Base-by-base conservation (phyloP, 1,140 invertebrate genomes). In the Anastrepha ludens region DNA sequence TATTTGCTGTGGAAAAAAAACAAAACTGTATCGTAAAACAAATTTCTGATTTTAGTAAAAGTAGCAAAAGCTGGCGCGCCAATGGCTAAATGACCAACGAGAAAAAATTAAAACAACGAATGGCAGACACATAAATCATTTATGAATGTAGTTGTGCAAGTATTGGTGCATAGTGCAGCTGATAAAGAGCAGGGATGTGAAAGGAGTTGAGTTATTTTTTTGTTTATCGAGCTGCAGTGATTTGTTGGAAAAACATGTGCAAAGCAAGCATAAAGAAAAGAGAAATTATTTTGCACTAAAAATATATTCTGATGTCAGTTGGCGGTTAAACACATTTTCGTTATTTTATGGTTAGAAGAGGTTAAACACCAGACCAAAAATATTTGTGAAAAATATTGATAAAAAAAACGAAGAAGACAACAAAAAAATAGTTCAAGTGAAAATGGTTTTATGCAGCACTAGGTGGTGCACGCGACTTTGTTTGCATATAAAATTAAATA, bases 121-220 rank as follows among this genome's bases (percentile, higher is more conserved):
- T 81, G 50, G 74, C 74, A 81, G 74, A 81, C 74, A 55, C 74
- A 81, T 81, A 81, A 81, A 81, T 81, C 74, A 81, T 17, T 62
- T 17, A 62, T 17, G 17, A 58, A 7, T 58, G 55, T 58, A 1
- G 55, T 58, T 58, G 13, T 8, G 13, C 55, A 58, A 58, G 13
- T 58, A 58, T 7, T 58, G 55, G 55, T 13, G 13, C 13, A 58
- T 64, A 64, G 1, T 67, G 64, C n/a, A 67, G 64, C 20, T 29
- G n/a, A 67, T 67, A 74, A 50, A 74, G 13, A 47, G 44, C 11
- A 15, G 3, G 13, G 67, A 47, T 41, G 44, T 44, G 39, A 15
- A 44, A 74, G 47, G 67, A 11, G 67, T 3, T 70, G 2, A 9
- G 29, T 44, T 47, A 15, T 4, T 15, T 13, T 74, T 47, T 70